Evolutionary conservation across 1,140 invertebrate genomes (phyloP).

Genomic region (fruit fly (Drosophila melanogaster)): DNA sequence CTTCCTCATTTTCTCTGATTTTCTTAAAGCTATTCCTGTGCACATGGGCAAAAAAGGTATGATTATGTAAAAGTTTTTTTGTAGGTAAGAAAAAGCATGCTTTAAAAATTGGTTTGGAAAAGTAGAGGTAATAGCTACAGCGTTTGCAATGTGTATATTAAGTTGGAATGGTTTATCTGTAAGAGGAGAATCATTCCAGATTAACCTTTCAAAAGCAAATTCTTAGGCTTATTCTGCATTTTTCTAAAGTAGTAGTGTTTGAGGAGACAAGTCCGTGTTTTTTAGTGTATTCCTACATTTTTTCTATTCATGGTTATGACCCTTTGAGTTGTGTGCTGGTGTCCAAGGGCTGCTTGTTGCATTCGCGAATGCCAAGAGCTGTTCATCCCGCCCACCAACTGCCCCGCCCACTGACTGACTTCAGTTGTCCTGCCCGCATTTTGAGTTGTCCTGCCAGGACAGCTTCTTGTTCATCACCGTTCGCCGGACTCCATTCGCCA

Average conservation of each 20-base stretch:
- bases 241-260: too few relatives aligned
- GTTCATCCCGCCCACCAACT: slow-evolving; percentile 1
- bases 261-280: neutral
- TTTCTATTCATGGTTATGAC: slow-evolving; percentile 54
- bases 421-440: slow-evolving; percentile 22
- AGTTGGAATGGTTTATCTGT: too few relatives aligned
- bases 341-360: slow-evolving; percentile 58
- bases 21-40: slow-evolving; percentile 13
- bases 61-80: neutral
- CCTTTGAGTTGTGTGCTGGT: slow-evolving; percentile 58
- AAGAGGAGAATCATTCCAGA: too few relatives aligned
- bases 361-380: slow-evolving; percentile 30
- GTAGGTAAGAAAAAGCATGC: too few relatives aligned
- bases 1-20: slow-evolving; percentile 24
- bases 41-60: slow-evolving; percentile 1
- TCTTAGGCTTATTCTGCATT: too few relatives aligned
- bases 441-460: slow-evolving; percentile 39
- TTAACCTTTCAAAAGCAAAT: too few relatives aligned
- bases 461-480: slow-evolving; percentile 13
- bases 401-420: neutral
- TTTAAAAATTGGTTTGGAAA: too few relatives aligned
- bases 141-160: too few relatives aligned
- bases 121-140: too few relatives aligned
- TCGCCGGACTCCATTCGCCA: slow-evolving; percentile 30
- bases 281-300: neutral